Percentiles rank a stretch among this genome's conserved stretches.
These are phyloP conservation scores for Homarus gammarus DNA, from an alignment of 2,888 invertebrate species.

Conservation along the genomic window DNA sequence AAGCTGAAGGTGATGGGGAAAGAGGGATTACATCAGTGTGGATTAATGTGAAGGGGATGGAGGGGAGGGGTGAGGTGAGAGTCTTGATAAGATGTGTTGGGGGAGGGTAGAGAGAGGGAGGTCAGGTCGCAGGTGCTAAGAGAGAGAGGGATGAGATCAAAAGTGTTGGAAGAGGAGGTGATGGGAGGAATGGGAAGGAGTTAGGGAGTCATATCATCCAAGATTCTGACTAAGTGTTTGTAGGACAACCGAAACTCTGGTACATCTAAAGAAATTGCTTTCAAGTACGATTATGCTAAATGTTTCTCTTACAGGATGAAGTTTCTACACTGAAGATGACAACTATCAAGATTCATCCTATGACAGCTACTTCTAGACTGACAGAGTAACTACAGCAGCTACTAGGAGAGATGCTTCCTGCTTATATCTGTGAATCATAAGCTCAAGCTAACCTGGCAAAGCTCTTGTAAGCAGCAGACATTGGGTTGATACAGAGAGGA, in stretches of 20 bases:
- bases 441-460: conserved; percentile 92
- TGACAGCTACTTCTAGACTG: not conserved
- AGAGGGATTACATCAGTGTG: too few species aligned
- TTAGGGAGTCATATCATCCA: not conserved
- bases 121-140: too few species aligned
- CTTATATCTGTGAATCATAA: not conserved
- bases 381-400: conserved; percentile 8
- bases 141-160: too few species aligned
- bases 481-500: conserved; percentile 99
- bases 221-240: not conserved
- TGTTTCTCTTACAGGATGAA: not conserved
- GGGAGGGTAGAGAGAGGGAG: too few species aligned
- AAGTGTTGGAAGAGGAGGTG: too few species aligned
- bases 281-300: not conserved
- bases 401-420: not conserved
- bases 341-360: not conserved
- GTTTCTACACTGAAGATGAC: not conserved
- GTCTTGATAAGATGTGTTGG: too few species aligned
- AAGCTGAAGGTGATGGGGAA: too few species aligned
- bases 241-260: not conserved
- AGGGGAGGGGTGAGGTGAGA: too few species aligned
- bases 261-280: not conserved
- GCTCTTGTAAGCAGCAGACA: conserved; percentile 99
- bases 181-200: not conserved
- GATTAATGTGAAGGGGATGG: too few species aligned